Base-by-base conservation (phyloP, 2,888 invertebrate genomes). In the Carterocephalus palaemon region DNA sequence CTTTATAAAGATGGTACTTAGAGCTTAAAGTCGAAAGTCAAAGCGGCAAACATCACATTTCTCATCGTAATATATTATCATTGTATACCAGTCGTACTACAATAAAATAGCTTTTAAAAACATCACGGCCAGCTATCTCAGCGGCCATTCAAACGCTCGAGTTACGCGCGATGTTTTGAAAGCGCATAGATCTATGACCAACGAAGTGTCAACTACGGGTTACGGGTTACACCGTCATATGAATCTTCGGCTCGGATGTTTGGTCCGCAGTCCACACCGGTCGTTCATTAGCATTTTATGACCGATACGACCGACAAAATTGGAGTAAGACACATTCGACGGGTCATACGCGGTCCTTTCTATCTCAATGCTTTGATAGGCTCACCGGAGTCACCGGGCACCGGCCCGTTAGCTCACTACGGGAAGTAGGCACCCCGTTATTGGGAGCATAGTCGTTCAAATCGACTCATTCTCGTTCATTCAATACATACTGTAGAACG, bases 251-350 rank as follows among this genome's bases (percentile, higher is more conserved):
- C 81, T 85, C 85, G 85, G 84, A 84, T 85, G 84, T 85, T 85
- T 85, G 82, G 81, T 76, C 81, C 79, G 74, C 77, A 75, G 75
- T n/a, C n/a, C n/a, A n/a, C n/a, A n/a, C n/a, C 68, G 80, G 67
- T 71, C 76, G 75, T 83, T 84, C 85, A 85, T 85, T 85, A 85
- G 79, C 83, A 84, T 84, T 85, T 85, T 85, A 85, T 83, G 85
- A 85, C 70, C 78, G 79, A 85, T 85, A 85, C 81, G 80, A 75
- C 71, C 82, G 78, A 84, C 85, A 84, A 84, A 83, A 76, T 67
- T 82, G 83, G 83, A 85, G 84, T 84, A 82, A 84, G 84, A 84
- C 68, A 71, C 81, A 81, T 78, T 81, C 68, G 76, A 67, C 77
- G 75, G 81, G 74, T 76, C 83, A 74, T 82, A n/a, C n/a, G n/a